Base-by-base conservation (phyloP, 2,797 vertebrate genomes). In the Amblyraja radiata region DNA sequence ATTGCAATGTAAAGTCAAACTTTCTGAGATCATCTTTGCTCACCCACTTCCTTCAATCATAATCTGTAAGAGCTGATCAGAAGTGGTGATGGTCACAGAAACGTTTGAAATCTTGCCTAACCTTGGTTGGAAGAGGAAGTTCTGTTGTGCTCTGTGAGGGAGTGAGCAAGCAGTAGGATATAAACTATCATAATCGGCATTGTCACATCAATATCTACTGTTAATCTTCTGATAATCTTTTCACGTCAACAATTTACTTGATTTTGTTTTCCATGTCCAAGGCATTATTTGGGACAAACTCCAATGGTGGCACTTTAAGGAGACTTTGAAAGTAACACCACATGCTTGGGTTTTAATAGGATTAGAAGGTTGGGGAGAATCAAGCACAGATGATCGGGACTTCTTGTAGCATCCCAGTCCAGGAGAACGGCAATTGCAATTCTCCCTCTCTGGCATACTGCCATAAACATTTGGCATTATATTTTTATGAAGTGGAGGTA, bases 1-100 rank as follows among this genome's bases (percentile, higher is more conserved):
- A 88, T 65, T 36, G 1, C 16, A 39, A 21, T 1, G 61, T 5
- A 84, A 63, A 84, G 18, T 0, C 28, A 84, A 84, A 25, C 9
- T 28, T 28, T 58, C 46, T 84, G 80, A 83, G 81, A 86, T 86
- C 58, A 86, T 86, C 58, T 86, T 63, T 32, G 28, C 28, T 86
- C n/a, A 63, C 58, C 83, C 58, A 63, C 58, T 61, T 5, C 54
- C 0, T 9, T 63, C 83, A 86, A 86, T 86, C 11, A 63, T 63
- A 32, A 61, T 61, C 13, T 32, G 9, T 58, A 14, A 6, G 54
- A 54, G 54, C 81, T 28, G 54, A 13, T 10, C 81, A 84, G 23
- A 84, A n/a, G 54, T 61, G 54, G 28, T 61, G 58, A 5, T 84
- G 11, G 58, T 84, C 81, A n/a, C 81, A 84, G 28, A 10, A 25